phyloP scores from a whole-genome alignment of 2,888 invertebrate genomes.

The Ectemnius cavifrons region DNA sequence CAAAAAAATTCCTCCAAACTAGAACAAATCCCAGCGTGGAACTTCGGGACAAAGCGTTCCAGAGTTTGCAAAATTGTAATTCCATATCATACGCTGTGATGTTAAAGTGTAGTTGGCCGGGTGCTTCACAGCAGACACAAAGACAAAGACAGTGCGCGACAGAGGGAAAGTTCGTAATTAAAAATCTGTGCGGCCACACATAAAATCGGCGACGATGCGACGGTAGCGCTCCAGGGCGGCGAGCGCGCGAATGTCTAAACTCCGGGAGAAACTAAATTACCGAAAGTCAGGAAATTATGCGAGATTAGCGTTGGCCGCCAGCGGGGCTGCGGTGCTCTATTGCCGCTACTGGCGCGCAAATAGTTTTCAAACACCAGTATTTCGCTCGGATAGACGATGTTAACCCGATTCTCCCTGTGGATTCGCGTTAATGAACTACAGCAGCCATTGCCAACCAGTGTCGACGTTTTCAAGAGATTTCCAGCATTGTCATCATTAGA shows the following conservation, averaged over 20 bases:
- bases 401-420: background rate
- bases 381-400: background rate
- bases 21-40: too few relatives aligned
- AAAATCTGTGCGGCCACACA: constrained; percentile 25
- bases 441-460: background rate
- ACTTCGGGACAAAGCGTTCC: too few relatives aligned
- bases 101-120: too few relatives aligned
- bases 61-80: too few relatives aligned
- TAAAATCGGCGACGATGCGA: constrained; percentile 2
- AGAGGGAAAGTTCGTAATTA: constrained; percentile 26
- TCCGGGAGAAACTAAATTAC: background rate
- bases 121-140: too few relatives aligned
- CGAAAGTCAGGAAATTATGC: constrained; percentile 6
- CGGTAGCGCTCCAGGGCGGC: background rate
- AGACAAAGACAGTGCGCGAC: background rate
- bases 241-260: background rate
- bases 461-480: too few relatives aligned
- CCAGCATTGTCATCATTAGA: too few relatives aligned
- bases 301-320: constrained; percentile 14
- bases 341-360: constrained; percentile 1
- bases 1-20: too few relatives aligned
- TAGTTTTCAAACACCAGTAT: background rate
- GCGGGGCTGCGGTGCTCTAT: background rate
- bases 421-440: background rate
- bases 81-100: too few relatives aligned